These are phyloP conservation scores for Mechanitis messenoides DNA, from an alignment of 2,888 invertebrate genomes.

Conservation along the genomic window DNA sequence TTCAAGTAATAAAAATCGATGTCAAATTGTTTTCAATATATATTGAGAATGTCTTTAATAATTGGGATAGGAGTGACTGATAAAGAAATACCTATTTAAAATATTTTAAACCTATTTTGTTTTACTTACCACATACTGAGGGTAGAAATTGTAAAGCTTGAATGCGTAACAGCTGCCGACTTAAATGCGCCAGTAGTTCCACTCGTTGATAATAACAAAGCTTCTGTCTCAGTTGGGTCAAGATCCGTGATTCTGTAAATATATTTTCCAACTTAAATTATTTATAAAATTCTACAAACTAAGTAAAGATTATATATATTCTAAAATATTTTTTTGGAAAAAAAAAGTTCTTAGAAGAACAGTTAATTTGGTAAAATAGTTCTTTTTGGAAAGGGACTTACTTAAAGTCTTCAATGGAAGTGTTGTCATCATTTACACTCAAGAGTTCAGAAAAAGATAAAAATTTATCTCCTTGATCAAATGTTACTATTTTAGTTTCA, in stretches of 20 bases:
- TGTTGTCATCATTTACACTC: constrained; percentile 39
- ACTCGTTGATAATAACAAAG: constrained; percentile 52
- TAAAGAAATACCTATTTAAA: no score
- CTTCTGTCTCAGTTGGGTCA: constrained; percentile 32
- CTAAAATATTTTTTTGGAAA: no score
- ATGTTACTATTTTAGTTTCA: constrained; percentile 47
- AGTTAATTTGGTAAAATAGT: no score
- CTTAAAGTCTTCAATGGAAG: constrained; percentile 45
- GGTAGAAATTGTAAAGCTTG: constrained; percentile 44
- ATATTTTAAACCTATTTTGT: no score
- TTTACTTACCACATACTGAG: constrained; percentile 46
- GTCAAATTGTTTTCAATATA: no score
- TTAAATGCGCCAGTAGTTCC: constrained; percentile 60
- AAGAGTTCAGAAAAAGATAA: constrained; percentile 44
- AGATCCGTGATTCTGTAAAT: constrained; percentile 40
- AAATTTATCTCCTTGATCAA: constrained; percentile 45
- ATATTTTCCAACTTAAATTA: no score
- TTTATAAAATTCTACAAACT: no score
- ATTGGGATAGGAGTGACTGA: no score
- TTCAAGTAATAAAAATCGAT: no score
- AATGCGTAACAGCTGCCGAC: constrained; percentile 43
- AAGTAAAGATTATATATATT: no score
- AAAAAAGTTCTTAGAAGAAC: no score
- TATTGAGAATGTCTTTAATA: no score
- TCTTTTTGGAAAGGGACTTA: constrained; percentile 19